Base-by-base conservation (phyloP, 2,797 vertebrate species). In the Rhincodon typus region DNA sequence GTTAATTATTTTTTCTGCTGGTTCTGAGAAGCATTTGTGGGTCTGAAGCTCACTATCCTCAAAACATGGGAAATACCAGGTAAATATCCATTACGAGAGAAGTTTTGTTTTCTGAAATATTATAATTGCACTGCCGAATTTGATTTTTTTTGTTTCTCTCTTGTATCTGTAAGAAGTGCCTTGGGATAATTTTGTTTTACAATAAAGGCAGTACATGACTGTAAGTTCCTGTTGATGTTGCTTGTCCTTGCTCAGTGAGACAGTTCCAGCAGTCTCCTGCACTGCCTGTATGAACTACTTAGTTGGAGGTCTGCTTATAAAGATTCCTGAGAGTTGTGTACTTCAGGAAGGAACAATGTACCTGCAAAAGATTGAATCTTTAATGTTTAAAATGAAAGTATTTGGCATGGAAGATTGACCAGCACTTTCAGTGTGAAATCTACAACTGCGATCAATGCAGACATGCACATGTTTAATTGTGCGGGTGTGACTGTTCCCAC, bases 401-500 rank as follows among this genome's bases (percentile, higher is more conserved):
- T 97, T 96, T 97, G 96, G 96, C 96, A 96, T 96, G 96, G 96
- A 96, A 96, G 93, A 91, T 94, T 94, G 96, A 57, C 96, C 90
- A 95, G 96, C 96, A 79, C 72, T 66, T 95, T 96, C 96, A 96
- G 90, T 82, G 94, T 96, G 95, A 95, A 95, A 96, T 96, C 84
- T 96, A n/a, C 50, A 67, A 96, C 96, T 38, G 23, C 42, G 34
- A 95, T 95, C 96, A 94, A 74, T 96, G 34, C 96, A 96, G 96
- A 82, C 96, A 96, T 96, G 72, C 62, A 96, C 96, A 96, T 96
- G 96, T 0, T 30, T 62, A 94, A 79, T 95, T 96, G 91, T 96
- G 27, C 94, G 79, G 96, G 79, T 50, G 96, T 96, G 86, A 93
- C 93, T 96, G 62, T 34, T 69, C 62, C n/a, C 96, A 4, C 95